These are phyloP conservation scores for Heteromurus nitidus DNA, from an alignment of 2,888 invertebrate species.

Conservation along the genomic window DNA sequence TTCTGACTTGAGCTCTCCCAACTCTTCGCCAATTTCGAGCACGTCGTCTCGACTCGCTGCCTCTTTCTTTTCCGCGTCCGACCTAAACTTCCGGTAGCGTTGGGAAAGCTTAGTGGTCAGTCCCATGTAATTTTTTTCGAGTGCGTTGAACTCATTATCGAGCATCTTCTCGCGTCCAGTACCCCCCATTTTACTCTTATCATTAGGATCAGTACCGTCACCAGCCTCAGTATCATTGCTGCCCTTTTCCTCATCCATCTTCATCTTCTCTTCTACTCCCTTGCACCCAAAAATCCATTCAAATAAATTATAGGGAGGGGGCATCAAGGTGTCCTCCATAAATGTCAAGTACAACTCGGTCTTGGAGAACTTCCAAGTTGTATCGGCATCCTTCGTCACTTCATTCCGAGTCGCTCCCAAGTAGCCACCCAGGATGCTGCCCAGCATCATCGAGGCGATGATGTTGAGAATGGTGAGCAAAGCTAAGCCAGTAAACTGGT, in stretches of 20 bases:
- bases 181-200: too few species aligned
- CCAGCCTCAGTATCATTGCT: too few species aligned
- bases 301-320: conserved; percentile 85
- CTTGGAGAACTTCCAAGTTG: conserved; percentile 41
- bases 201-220: too few species aligned
- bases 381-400: conserved; percentile 20
- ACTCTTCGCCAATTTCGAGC: conserved; percentile 46
- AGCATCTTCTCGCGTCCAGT: too few species aligned
- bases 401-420: conserved; percentile 5
- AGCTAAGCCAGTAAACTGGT: background rate
- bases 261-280: too few species aligned
- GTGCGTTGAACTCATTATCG: too few species aligned
- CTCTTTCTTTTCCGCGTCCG: background rate
- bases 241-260: too few species aligned
- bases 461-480: background rate
- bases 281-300: too few species aligned
- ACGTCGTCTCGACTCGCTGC: conserved; percentile 41
- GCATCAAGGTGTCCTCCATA: conserved; percentile 82
- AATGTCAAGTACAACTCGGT: conserved; percentile 81
- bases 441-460: conserved; percentile 25
- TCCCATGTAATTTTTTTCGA: too few species aligned
- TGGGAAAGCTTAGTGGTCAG: too few species aligned
- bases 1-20: conserved; percentile 13
- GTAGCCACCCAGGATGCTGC: conserved; percentile 31
- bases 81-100: conserved; percentile 16